Evolutionary conservation across 2,888 invertebrate genomes (phyloP).

Genomic region (Tiphia femorata): DNA sequence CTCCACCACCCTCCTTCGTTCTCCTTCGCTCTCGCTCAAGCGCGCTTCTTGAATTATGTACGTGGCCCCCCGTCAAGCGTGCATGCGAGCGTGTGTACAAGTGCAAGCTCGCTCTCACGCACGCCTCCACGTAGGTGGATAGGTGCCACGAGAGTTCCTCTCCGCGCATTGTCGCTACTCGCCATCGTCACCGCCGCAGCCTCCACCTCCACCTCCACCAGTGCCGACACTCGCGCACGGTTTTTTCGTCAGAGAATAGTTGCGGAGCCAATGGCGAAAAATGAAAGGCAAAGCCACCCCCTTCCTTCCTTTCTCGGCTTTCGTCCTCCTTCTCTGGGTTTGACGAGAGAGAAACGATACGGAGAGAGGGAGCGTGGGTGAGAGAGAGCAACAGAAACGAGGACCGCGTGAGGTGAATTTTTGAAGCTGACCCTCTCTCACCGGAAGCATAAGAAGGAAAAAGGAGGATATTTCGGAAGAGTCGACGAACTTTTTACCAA

Average conservation of each 20-base stretch:
- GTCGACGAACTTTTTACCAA: too few relatives aligned
- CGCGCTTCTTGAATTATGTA: slow-evolving; percentile 47
- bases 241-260: background rate
- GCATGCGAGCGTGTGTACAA: too few relatives aligned
- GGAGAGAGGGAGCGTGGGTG: background rate
- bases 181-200: too few relatives aligned
- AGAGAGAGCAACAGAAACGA: background rate
- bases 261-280: background rate
- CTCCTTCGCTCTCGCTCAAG: slow-evolving; percentile 15
- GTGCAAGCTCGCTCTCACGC: too few relatives aligned
- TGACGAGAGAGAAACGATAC: background rate
- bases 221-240: background rate
- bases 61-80: slow-evolving; percentile 27
- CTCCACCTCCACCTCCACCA: too few relatives aligned
- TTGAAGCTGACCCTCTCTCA: background rate
- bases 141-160: too few relatives aligned
- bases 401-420: slow-evolving; percentile 1
- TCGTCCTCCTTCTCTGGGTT: too few relatives aligned
- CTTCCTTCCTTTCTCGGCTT: too few relatives aligned
- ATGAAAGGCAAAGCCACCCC: background rate
- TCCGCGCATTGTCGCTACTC: too few relatives aligned
- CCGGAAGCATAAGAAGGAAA: background rate
- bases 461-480: too few relatives aligned
- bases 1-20: background rate
- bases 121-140: background rate